phyloP scores from a whole-genome alignment of 1,140 invertebrate genomes.

The Lasioglossum albipes region DNA sequence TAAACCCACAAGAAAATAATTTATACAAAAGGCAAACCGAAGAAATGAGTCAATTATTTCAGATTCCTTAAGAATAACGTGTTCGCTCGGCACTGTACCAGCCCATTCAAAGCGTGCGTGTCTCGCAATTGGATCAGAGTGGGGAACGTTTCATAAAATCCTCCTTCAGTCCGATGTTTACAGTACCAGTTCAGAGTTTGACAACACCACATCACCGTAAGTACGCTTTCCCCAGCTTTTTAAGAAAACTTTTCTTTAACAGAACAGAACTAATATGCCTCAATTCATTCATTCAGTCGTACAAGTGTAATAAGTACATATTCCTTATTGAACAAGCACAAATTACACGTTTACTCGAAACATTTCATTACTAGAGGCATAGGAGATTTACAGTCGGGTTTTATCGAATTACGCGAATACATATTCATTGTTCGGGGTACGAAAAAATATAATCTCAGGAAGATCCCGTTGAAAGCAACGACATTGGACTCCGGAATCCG shows the following conservation, averaged over 20 bases:
- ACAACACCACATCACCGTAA: slow-evolving; percentile 49
- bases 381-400: too few relatives aligned
- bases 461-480: neutral
- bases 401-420: neutral
- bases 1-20: neutral
- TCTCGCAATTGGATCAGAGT: slow-evolving; percentile 52
- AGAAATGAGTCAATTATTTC: slow-evolving; percentile 22
- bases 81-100: neutral
- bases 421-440: neutral
- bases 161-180: slow-evolving; percentile 57
- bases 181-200: slow-evolving; percentile 49
- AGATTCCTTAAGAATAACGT: slow-evolving; percentile 22
- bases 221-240: slow-evolving; percentile 35
- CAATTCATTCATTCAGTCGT: neutral
- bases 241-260: neutral
- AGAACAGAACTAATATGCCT: neutral
- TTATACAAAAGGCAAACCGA: neutral
- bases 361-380: neutral
- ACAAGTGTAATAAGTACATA: too few relatives aligned
- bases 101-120: slow-evolving; percentile 29
- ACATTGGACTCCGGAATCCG: neutral
- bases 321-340: neutral
- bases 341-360: neutral
- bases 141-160: slow-evolving; percentile 63
- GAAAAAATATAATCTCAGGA: neutral